Percentiles rank a stretch among this genome's conserved stretches.
These are phyloP conservation scores for Hippocampus comes DNA, from an alignment of 2,113 vertebrate species.

Conservation along the genomic window DNA sequence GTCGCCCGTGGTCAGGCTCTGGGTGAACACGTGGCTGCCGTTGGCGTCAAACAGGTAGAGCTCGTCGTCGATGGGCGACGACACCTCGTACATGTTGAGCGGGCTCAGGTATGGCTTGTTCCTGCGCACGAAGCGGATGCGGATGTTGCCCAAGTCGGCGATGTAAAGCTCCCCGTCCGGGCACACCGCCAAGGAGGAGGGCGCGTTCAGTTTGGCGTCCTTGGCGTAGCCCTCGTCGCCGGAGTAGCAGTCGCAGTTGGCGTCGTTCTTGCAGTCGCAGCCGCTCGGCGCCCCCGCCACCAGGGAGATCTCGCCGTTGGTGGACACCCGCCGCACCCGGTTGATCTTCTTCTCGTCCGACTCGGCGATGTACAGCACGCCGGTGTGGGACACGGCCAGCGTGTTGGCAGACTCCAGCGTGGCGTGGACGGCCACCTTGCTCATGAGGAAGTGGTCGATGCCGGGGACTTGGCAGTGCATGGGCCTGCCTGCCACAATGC, in stretches of 20 bases:
- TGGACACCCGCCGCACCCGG: constrained; percentile 90
- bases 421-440: constrained; percentile 90
- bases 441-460: constrained; percentile 93
- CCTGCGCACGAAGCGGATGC: constrained; percentile 89
- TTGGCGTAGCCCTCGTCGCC: constrained; percentile 96
- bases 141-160: constrained; percentile 91
- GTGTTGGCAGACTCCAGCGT: constrained; percentile 92
- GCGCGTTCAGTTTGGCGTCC: constrained; percentile 89
- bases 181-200: constrained; percentile 88
- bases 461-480: constrained; percentile 98
- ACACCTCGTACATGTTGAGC: constrained; percentile 92
- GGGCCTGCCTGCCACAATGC: constrained; percentile 90
- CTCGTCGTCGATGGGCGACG: constrained; percentile 92
- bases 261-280: constrained; percentile 96
- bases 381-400: constrained; percentile 87
- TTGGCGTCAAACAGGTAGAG: constrained; percentile 95
- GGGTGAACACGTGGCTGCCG: constrained; percentile 91
- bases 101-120: constrained; percentile 92
- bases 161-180: constrained; percentile 91
- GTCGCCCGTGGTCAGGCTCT: constrained; percentile 93
- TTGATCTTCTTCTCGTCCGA: constrained; percentile 97
- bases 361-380: constrained; percentile 90
- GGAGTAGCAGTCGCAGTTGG: constrained; percentile 96
- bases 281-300: constrained; percentile 90
- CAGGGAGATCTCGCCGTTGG: constrained; percentile 90